Percentiles rank a stretch among this genome's conserved stretches.
phyloP scores from a whole-genome alignment of 2,888 invertebrate species.

The Argyresthia goedartella region DNA sequence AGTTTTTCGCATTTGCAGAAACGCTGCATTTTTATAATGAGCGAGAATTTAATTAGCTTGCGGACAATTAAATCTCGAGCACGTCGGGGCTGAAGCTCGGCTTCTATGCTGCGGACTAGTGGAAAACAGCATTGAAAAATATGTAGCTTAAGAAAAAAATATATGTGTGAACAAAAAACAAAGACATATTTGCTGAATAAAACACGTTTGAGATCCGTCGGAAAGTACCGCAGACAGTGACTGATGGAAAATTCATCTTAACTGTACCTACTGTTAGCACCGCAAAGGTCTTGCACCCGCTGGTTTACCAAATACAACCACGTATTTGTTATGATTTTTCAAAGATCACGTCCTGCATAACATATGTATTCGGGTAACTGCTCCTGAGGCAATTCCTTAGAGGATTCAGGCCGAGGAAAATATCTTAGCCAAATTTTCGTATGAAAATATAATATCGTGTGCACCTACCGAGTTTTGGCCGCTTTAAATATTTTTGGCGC shows the following conservation, averaged over 20 bases:
- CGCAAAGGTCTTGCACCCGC: slow-evolving; percentile 2
- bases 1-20: no score
- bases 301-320: slow-evolving; percentile 7
- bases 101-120: background rate
- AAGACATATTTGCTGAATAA: no score
- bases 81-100: background rate
- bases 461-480: background rate
- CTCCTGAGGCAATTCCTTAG: slow-evolving; percentile 31
- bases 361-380: slow-evolving; percentile 25
- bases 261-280: background rate
- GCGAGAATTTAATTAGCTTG: no score
- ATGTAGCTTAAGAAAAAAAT: no score
- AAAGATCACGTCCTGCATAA: slow-evolving; percentile 37
- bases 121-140: no score
- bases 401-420: slow-evolving; percentile 23
- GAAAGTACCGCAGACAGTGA: background rate
- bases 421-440: slow-evolving; percentile 35
- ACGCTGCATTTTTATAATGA: no score
- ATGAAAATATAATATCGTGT: slow-evolving; percentile 32
- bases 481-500: slow-evolving; percentile 5
- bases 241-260: slow-evolving; percentile 3
- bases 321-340: slow-evolving; percentile 16
- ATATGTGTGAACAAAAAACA: no score
- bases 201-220: no score
- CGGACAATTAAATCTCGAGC: no score